Base-by-base conservation (phyloP, 1,140 invertebrate species). In the Heliconius congener region DNA sequence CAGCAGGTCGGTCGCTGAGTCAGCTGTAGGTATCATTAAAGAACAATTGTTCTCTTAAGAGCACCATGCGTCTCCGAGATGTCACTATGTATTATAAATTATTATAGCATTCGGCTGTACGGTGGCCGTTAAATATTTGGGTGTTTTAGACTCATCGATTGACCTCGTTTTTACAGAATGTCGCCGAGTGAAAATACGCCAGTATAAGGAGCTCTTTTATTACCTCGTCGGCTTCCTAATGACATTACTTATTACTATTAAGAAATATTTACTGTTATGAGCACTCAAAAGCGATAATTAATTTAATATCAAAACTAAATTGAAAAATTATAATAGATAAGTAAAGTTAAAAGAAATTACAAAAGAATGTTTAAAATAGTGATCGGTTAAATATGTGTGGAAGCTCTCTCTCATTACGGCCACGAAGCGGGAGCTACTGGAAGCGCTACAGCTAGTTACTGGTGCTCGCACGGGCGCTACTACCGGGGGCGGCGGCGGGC, bases 401-500 rank as follows among this genome's bases (percentile, higher is more conserved):
- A 74, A 42, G 39, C 74, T 46, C 34, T 23, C 55, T 66, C 39
- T 37, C 34, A 9, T 13, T 3, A 27, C n/a, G 11, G 13, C 23
- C 57, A 6, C n/a, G 57, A 66, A 27, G 57, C 57, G 57, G 9
- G 23, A 2, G 11, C 57, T 66, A 46, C 42, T 46, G 42, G 42
- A 46, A 46, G 42, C 42, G 42, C 42, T 46, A 46, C 42, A 11
- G 4, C 42, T 46, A 46, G 42, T 3, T 46, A 46, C 42, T 37
- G 34, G 34, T 34, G 3, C 30, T 34, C 30, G 30, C 3, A 3
- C 2, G 46, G 77, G 42, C 72, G 60, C 57, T 42, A 37, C 34
- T 37, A 37, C 34, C 73, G 73, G 50, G 82, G 80, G 78, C 42
- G 73, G 46, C 19, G 18, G 81, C 82, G 74, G 81, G 98, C 99